Conservation (phyloP, 2,797 vertebrate species). For the Malurus splendens region DNA sequence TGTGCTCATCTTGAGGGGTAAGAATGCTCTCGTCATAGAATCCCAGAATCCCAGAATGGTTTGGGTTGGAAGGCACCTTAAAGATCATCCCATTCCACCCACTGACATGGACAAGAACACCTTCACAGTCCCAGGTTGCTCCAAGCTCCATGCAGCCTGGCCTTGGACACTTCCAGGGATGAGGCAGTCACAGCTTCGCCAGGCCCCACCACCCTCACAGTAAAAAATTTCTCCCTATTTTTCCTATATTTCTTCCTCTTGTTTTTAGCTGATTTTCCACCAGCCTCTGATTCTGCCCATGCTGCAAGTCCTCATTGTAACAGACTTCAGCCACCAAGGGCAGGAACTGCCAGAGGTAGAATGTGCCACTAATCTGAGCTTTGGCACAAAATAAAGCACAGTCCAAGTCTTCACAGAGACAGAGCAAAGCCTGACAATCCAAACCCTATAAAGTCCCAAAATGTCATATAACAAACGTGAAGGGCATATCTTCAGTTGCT, state of each 20-base stretch:
- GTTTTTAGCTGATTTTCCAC: background rate
- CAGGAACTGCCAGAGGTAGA: background rate
- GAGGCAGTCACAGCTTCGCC: background rate
- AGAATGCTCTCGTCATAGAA: background rate
- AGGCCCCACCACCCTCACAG: background rate
- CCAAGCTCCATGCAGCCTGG: rapidly evolving
- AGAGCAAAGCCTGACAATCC: background rate
- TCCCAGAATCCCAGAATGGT: background rate
- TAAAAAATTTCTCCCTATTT: background rate
- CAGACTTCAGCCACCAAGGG: background rate
- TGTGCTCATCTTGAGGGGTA: background rate
- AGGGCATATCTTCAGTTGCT: background rate
- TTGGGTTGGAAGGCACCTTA: background rate
- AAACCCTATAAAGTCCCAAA: background rate
- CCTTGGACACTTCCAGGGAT: background rate
- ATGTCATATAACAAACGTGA: background rate
- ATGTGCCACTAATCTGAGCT: background rate
- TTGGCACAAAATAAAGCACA: background rate
- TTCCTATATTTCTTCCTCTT: background rate
- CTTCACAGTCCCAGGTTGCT: background rate
- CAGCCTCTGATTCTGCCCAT: background rate
- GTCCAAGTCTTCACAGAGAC: background rate
- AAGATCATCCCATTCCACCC: background rate
- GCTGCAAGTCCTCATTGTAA: background rate
- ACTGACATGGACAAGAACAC: background rate